phyloP scores from a whole-genome alignment of 2,888 invertebrate genomes.

The Cephonodes hylas region DNA sequence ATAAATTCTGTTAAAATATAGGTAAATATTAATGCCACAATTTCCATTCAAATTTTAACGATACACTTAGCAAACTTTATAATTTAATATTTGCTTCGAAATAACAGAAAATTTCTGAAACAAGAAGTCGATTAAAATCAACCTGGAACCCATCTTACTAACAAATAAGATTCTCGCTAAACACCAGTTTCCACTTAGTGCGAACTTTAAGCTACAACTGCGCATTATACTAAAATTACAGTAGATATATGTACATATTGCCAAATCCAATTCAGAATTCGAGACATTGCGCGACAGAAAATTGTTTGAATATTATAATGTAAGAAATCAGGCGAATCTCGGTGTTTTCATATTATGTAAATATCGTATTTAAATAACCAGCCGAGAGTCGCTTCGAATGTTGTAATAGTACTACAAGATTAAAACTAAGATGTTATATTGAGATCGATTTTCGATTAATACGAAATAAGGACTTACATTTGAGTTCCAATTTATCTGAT shows the following conservation, averaged over 20 bases:
- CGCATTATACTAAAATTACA: background rate
- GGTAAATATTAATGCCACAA: background rate
- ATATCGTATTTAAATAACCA: background rate
- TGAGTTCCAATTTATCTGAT: constrained; percentile 89
- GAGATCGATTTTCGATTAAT: constrained; percentile 10
- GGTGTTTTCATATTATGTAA: background rate
- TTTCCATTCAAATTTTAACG: too few relatives aligned
- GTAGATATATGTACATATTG: background rate
- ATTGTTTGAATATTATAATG: background rate
- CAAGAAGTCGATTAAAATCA: background rate
- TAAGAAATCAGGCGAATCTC: background rate
- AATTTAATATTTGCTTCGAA: background rate
- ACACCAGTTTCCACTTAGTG: background rate
- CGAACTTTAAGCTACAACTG: background rate
- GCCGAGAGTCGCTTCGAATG: background rate
- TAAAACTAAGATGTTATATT: background rate
- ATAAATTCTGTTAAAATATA: too few relatives aligned
- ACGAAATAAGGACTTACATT: constrained; percentile 83
- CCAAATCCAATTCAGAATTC: background rate
- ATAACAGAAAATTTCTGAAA: background rate
- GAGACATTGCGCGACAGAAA: background rate
- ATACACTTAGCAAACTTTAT: background rate
- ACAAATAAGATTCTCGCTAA: background rate
- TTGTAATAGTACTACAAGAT: background rate
- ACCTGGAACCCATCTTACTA: background rate